phyloP scores from a whole-genome alignment of 1,140 invertebrate genomes.

The Psix sp. region DNA sequence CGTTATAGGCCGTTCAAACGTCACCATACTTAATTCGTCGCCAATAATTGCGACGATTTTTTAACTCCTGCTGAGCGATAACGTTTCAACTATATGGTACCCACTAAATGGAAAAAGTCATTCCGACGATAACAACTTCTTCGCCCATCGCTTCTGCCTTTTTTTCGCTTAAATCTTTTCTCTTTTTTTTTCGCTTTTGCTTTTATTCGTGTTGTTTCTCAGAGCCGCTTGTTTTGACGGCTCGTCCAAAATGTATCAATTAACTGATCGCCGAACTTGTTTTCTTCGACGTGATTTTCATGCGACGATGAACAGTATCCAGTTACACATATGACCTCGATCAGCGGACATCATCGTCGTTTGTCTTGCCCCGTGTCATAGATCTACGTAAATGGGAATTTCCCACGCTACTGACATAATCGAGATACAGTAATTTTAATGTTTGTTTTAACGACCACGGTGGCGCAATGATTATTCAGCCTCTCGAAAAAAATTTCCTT shows the following conservation, averaged over 20 bases:
- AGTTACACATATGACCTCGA: slow-evolving; percentile 26
- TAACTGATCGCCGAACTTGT: slow-evolving; percentile 26
- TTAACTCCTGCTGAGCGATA: slow-evolving; percentile 33
- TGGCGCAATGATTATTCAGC: too few relatives aligned
- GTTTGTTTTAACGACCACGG: too few relatives aligned
- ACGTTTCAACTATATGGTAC: slow-evolving; percentile 50
- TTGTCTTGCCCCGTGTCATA: too few relatives aligned
- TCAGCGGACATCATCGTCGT: slow-evolving; percentile 16
- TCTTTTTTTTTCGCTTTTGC: not conserved
- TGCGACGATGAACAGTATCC: slow-evolving; percentile 29
- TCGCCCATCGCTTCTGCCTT: not conserved
- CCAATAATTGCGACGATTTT: slow-evolving; percentile 54
- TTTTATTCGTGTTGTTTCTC: not conserved
- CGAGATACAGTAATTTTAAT: too few relatives aligned
- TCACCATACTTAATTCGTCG: slow-evolving; percentile 53
- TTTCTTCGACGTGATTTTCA: slow-evolving; percentile 24
- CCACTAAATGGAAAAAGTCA: slow-evolving; percentile 42
- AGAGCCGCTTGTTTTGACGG: slow-evolving; percentile 22
- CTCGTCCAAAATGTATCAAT: slow-evolving; percentile 34
- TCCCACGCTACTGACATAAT: too few relatives aligned
- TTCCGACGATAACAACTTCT: slow-evolving; percentile 25
- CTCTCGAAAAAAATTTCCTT: too few relatives aligned
- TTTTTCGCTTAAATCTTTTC: too few relatives aligned
- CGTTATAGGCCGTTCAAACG: slow-evolving; percentile 47
- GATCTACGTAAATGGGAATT: too few relatives aligned